Base-by-base conservation (phyloP, 2,797 vertebrate genomes). In the Lagorchestes hirsutus region DNA sequence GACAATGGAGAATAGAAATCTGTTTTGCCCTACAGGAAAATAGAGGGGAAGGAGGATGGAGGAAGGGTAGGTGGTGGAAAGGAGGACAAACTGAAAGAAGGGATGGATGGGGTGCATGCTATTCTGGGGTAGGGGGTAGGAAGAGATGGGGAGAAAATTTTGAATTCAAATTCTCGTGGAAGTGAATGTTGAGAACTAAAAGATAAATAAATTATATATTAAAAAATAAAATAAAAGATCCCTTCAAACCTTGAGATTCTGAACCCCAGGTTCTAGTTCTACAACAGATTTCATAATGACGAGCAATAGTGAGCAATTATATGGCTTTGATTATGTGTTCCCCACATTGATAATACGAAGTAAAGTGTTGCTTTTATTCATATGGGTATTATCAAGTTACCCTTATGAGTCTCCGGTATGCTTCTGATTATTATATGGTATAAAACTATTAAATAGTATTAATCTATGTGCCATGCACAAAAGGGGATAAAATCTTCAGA, bases 361-460 rank as follows among this genome's bases (percentile, higher is more conserved):
- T 62, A 74, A 40, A 74, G 34, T 50, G 24, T 10, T 87, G 22
- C 22, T 27, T 87, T 87, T 50, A 46, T 50, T 87, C 74, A 46
- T 46, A 93, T 34, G 16, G 40, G 96, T 93, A 97, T 93, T 95
- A 97, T 34, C 57, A 96, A 95, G 90, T 91, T 95, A 96, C 96
- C 90, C 74, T 93, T 90, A 97, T 95, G 87, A 97, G 91, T 97
- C 93, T 97, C 93, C 93, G 95, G 95, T 93, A 96, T 97, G 62
- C 97, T 98, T 96, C 92, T 96, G 97, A 97, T 97, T 96, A 98
- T 95, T 97, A 97, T 96, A 94, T 96, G 96, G 56, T 95, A 82
- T 95, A 97, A 98, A 96, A 92, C 95, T 54, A 96, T 0, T 0
- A 97, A 97, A 96, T 94, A 96, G 54, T 96, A 97, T 97, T 96